phyloP scores from a whole-genome alignment of 2,113 vertebrate genomes.

The Uria lomvia region DNA sequence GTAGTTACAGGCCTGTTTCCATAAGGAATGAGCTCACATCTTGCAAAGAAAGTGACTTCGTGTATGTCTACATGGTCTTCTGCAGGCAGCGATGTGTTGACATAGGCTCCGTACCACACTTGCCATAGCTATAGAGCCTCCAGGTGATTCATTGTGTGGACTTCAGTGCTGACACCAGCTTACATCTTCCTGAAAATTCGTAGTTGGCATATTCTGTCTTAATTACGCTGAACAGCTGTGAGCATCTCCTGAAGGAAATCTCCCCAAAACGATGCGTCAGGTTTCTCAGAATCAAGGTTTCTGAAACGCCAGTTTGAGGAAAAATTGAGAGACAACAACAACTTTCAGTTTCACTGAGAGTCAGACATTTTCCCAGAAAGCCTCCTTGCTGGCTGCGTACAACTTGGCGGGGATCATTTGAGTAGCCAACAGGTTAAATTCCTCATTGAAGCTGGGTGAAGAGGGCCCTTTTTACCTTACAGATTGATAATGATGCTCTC shows the following conservation, averaged over 20 bases:
- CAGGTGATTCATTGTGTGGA: background rate
- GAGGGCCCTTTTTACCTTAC: background rate
- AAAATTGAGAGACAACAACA: background rate
- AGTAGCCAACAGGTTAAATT: background rate
- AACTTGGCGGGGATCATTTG: background rate
- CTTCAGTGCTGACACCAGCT: background rate
- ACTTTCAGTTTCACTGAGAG: background rate
- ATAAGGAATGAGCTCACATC: background rate
- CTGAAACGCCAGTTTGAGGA: background rate
- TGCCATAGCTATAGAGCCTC: background rate
- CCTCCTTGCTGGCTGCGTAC: rapidly evolving
- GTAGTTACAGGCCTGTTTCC: background rate
- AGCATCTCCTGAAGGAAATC: slow-evolving; percentile 10
- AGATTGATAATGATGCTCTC: background rate
- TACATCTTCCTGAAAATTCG: background rate
- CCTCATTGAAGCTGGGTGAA: background rate
- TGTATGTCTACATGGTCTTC: background rate
- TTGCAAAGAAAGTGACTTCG: background rate
- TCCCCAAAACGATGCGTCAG: background rate
- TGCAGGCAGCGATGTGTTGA: background rate
- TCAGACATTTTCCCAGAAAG: background rate
- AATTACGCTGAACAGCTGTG: background rate
- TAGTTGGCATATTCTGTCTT: background rate
- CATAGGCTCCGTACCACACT: background rate
- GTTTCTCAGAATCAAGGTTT: background rate